Conservation (phyloP, 35 echinoderm and acorn worm genomes). For the Heliocidaris erythrogramma region DNA sequence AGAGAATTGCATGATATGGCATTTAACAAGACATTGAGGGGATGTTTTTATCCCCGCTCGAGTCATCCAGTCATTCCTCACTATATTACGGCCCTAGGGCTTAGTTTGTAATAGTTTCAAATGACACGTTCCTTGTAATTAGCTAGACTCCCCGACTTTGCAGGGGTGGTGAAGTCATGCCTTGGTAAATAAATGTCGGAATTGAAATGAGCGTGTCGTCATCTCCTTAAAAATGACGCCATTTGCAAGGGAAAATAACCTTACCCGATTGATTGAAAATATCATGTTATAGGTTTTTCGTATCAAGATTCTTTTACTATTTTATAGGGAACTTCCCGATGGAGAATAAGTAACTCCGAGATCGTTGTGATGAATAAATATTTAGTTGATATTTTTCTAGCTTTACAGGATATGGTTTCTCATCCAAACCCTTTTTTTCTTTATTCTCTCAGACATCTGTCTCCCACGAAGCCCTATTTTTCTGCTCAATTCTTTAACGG, state of each 20-base stretch:
- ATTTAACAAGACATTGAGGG: neutral
- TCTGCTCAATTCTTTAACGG: no score
- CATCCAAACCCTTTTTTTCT: neutral
- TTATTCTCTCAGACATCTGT: neutral
- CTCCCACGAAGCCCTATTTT: neutral
- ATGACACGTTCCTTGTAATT: neutral
- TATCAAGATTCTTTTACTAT: neutral
- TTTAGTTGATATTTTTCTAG: neutral
- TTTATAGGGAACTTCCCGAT: neutral
- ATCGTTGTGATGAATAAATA: neutral
- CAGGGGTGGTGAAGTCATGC: conserved; percentile 13
- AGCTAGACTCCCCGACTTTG: neutral
- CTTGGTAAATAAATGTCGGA: neutral
- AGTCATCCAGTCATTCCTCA: neutral
- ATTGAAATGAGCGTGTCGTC: neutral
- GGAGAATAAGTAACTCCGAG: neutral
- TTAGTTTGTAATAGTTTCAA: conserved; percentile 6
- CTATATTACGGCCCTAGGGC: neutral
- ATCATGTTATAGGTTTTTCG: neutral
- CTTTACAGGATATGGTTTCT: neutral
- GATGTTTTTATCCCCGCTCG: neutral
- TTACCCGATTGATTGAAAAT: neutral
- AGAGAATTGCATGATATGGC: no score
- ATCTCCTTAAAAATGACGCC: neutral
- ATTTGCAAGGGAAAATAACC: neutral